Evolutionary conservation across 2,888 invertebrate genomes (phyloP).

Genomic region (Epistrophe grossulariae): DNA sequence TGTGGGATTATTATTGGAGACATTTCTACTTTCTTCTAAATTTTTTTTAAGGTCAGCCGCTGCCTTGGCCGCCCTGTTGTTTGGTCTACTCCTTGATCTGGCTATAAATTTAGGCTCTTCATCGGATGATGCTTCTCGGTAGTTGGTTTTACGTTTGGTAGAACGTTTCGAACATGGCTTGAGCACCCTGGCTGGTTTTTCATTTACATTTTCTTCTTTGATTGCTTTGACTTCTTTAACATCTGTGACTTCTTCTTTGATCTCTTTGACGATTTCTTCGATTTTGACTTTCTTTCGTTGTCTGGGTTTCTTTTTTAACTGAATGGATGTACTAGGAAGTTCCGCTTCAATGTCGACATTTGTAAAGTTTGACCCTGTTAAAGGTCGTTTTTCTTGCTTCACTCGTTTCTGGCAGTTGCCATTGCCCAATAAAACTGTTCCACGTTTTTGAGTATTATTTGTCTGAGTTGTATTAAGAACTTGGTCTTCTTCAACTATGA

Average conservation of each 20-base stretch:
- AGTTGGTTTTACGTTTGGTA: conserved; percentile 59
- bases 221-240: background rate
- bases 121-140: conserved; percentile 62
- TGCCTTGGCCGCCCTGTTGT: conserved; percentile 10
- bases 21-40: background rate
- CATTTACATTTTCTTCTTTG: background rate
- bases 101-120: conserved; percentile 33
- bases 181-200: conserved; percentile 5
- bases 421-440: background rate
- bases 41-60: background rate
- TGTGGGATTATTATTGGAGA: background rate
- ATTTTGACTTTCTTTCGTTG: conserved; percentile 10
- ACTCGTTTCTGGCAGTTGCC: background rate
- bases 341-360: conserved; percentile 64
- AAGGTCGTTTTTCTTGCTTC: background rate
- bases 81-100: conserved; percentile 25
- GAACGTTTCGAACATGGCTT: conserved; percentile 53
- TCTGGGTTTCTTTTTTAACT: conserved; percentile 40
- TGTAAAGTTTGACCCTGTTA: conserved; percentile 8
- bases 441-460: background rate
- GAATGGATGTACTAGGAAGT: conserved; percentile 58
- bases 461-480: background rate
- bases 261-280: background rate
- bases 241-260: background rate
- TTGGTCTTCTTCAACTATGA: background rate